Evolutionary conservation across 1,140 invertebrate genomes (phyloP), one percentile per base, ranked within the genome.

Genomic region (Halictus rubicundus): DNA sequence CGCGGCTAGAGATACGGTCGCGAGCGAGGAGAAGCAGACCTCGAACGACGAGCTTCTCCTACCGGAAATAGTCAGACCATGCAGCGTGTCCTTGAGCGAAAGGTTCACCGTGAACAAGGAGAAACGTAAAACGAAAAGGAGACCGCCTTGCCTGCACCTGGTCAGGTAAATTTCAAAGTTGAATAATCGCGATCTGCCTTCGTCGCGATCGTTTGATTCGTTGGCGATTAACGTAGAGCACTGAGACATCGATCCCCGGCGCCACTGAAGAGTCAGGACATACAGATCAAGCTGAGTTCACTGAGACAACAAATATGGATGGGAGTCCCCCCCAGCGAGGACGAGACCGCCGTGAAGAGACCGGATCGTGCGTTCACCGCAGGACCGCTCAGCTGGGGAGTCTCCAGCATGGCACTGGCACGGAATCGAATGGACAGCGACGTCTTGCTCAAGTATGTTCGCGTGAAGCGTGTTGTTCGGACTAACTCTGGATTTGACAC

Each of bases 231-330:
- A 79, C 82, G 0, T 65, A 91, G 91, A 60, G 74, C 83, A 42
- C 66, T 89, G 9, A 86, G 76, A 60, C 87, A 91, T 82, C 84
- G 82, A 39, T 91, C 88, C 8, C 88, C 87, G 2, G 70, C 89
- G 27, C 85, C 88, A 16, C 85, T 76, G 88, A 93, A 90, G 75
- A 89, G 71, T 27, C 93, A 93, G 78, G 94, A 94, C 72, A 89
- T 94, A 73, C 93, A 94, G 85, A 92, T 94, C 52, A 95, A 94
- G 89, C 87, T 95, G 14, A 93, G 92, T 64, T 91, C 94, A 6
- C 82, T 95, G 39, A 94, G 93, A 79, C 94, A 93, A 86, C 94
- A 94, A 89, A 92, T 95, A 76, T 95, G 94, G 94, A 95, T 93
- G 5, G 94, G 94, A 19, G 73, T 90, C 25, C 77, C 85, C 21